These are phyloP conservation scores for Gymnoscopelus microlampas DNA, from an alignment of 2,797 vertebrate species.

Conservation along the genomic window DNA sequence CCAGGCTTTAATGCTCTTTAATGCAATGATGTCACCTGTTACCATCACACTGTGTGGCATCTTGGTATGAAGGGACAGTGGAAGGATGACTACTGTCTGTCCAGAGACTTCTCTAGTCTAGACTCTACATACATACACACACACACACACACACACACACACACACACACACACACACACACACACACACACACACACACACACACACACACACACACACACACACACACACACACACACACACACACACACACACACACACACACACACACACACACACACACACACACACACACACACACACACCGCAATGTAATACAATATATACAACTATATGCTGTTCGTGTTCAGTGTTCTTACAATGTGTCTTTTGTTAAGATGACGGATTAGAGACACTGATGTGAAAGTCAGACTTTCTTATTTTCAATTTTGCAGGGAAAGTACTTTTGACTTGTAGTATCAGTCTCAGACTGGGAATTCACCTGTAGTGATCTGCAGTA, in stretches of 20 bases:
- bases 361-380: no score
- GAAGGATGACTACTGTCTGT: conserved; percentile 2
- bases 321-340: no score
- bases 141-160: no score
- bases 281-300: no score
- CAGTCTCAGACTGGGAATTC: conserved; percentile 62
- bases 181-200: no score
- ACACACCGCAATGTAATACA: no score
- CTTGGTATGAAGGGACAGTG: conserved; percentile 42
- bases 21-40: not conserved
- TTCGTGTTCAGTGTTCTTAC: no score
- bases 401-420: conserved; percentile 65
- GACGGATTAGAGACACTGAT: conserved; percentile 18
- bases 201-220: no score
- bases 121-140: not conserved
- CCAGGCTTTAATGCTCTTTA: not conserved
- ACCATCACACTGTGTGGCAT: conserved; percentile 20
- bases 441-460: conserved; percentile 33
- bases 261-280: no score
- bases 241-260: no score
- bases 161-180: no score
- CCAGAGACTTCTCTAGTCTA: not conserved
- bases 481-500: conserved; percentile 43
- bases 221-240: no score
- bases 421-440: conserved; percentile 57